phyloP scores from a whole-genome alignment of 2,888 invertebrate species.

The Perdita meconis region DNA sequence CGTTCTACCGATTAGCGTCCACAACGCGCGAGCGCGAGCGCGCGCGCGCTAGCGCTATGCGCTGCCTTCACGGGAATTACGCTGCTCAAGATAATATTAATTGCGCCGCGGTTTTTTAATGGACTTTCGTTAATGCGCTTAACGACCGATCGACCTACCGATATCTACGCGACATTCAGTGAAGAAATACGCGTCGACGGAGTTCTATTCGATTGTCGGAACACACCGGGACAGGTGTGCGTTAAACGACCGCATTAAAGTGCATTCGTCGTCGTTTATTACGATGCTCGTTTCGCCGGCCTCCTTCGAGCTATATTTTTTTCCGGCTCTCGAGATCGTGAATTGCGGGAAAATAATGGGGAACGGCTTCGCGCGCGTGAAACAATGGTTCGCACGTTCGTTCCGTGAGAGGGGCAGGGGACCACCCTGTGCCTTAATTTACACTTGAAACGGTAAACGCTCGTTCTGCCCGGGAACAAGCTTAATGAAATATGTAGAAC shows the following conservation, averaged over 20 bases:
- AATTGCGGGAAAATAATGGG: constrained; percentile 24
- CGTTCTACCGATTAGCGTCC: constrained; percentile 50
- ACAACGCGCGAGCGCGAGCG: background rate
- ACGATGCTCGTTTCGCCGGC: constrained; percentile 19
- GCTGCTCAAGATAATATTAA: constrained; percentile 27
- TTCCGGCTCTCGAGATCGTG: background rate
- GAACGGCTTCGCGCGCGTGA: constrained; percentile 8
- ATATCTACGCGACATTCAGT: constrained; percentile 16
- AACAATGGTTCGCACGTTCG: constrained; percentile 28
- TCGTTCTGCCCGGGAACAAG: background rate
- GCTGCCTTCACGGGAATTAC: constrained; percentile 25
- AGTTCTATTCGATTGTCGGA: constrained; percentile 37
- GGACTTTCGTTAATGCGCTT: constrained; percentile 15
- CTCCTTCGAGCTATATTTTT: constrained; percentile 3
- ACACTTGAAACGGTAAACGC: constrained; percentile 13
- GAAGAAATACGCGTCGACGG: constrained; percentile 9
- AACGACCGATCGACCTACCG: constrained; percentile 4
- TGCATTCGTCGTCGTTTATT: constrained; percentile 28
- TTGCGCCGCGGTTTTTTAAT: constrained; percentile 26
- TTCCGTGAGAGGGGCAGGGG: background rate
- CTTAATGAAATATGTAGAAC: background rate
- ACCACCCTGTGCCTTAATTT: background rate
- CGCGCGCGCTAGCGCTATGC: no score
- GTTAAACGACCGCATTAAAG: constrained; percentile 45
- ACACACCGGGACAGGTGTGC: constrained; percentile 48